Conservation (phyloP, 2,113 vertebrate species). For the Microtus richardsoni region DNA sequence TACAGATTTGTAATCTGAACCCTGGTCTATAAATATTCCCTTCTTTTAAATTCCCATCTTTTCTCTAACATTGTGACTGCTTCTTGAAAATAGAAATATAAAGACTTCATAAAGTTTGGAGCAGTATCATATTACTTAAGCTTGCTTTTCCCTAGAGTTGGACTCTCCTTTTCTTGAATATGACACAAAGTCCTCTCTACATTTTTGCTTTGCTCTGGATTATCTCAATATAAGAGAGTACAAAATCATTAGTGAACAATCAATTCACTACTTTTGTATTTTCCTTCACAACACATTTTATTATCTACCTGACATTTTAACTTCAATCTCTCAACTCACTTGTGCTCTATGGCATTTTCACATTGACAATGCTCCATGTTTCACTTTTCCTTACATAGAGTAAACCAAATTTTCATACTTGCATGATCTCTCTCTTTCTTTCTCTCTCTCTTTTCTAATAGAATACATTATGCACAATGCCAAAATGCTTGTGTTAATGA, state of each 20-base stretch:
- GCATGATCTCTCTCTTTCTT: neutral
- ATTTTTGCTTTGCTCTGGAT: constrained; percentile 10
- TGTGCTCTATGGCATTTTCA: constrained; percentile 58
- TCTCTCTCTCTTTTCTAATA: neutral
- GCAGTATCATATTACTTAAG: neutral
- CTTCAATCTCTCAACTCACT: constrained; percentile 53
- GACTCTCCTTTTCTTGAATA: neutral
- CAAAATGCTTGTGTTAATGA: neutral
- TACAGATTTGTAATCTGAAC: neutral
- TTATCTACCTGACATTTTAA: constrained; percentile 64
- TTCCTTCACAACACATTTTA: constrained; percentile 10
- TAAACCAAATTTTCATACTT: neutral
- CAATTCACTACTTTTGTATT: constrained; percentile 6
- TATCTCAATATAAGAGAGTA: neutral
- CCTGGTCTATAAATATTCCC: accelerated
- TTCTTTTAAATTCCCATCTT: neutral
- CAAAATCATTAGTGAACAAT: constrained; percentile 45
- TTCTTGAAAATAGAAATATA: neutral
- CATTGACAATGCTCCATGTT: neutral
- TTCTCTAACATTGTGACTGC: neutral
- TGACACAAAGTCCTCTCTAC: neutral
- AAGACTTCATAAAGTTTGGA: neutral
- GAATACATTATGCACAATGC: neutral
- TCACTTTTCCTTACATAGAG: constrained; percentile 1
- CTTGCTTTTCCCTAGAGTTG: neutral